Percentiles rank a stretch among this genome's conserved stretches.
Conservation (phyloP, 2,888 invertebrate species). For the Xanthostigma xanthostigma region DNA sequence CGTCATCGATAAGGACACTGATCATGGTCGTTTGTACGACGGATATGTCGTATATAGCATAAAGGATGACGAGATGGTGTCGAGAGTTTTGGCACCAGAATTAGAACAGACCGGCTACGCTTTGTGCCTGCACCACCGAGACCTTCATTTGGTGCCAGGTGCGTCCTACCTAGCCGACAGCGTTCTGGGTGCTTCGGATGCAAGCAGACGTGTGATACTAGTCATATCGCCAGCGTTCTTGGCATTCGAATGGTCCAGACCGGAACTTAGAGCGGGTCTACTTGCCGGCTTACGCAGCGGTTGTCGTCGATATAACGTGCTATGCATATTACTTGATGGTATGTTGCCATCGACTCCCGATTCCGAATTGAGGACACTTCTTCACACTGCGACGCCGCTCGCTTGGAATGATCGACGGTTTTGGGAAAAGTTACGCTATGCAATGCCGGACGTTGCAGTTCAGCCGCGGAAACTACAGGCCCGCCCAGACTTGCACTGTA, state of each 20-base stretch:
- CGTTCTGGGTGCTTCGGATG: slow-evolving; percentile 44
- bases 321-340: slow-evolving; percentile 50
- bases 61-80: slow-evolving; percentile 60
- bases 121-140: slow-evolving; percentile 56
- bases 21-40: slow-evolving; percentile 47
- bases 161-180: slow-evolving; percentile 45
- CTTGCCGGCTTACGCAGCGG: slow-evolving; percentile 59
- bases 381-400: slow-evolving; percentile 54
- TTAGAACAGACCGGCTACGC: slow-evolving; percentile 55
- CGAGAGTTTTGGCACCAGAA: slow-evolving; percentile 51
- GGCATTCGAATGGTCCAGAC: slow-evolving; percentile 67
- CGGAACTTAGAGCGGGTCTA: slow-evolving; percentile 68
- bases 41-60: slow-evolving; percentile 79
- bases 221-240: slow-evolving; percentile 69
- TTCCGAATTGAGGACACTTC: slow-evolving; percentile 55
- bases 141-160: slow-evolving; percentile 39
- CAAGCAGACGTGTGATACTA: slow-evolving; percentile 58
- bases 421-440: slow-evolving; percentile 68
- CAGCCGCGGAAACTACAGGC: slow-evolving; percentile 33
- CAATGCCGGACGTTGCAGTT: slow-evolving; percentile 59
- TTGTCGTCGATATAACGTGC: slow-evolving; percentile 42
- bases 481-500: slow-evolving; percentile 38
- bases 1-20: slow-evolving; percentile 32
- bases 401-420: slow-evolving; percentile 67
- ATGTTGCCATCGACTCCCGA: slow-evolving; percentile 53